These are phyloP conservation scores for Drosophila antonietae DNA, from an alignment of 2,888 invertebrate species.

Conservation along the genomic window DNA sequence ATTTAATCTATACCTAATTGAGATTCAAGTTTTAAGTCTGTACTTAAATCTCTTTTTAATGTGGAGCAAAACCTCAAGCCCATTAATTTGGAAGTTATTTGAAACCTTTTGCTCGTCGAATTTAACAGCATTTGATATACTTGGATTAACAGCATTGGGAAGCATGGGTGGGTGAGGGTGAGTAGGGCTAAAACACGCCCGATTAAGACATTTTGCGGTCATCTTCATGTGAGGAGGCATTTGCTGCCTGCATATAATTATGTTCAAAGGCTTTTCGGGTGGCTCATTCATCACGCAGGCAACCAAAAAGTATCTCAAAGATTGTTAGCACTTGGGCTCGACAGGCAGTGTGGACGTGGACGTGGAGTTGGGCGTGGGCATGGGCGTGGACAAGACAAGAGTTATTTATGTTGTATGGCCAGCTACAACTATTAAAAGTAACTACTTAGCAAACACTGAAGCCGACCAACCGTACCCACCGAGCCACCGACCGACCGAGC, in stretches of 20 bases:
- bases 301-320: conserved; percentile 72
- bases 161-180: neutral
- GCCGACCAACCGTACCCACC: conserved; percentile 7
- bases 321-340: conserved; percentile 70
- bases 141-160: conserved; percentile 17
- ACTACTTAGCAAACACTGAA: conserved; percentile 77
- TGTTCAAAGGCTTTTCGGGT: conserved; percentile 31
- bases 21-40: neutral
- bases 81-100: conserved; percentile 38
- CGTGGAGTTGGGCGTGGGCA: conserved; percentile 1
- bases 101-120: conserved; percentile 39
- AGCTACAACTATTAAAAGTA: conserved; percentile 77
- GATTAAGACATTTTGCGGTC: conserved; percentile 74
- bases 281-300: conserved; percentile 48
- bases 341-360: conserved; percentile 16
- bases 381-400: conserved; percentile 32
- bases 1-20: neutral
- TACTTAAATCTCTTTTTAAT: conserved; percentile 48
- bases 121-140: conserved; percentile 41
- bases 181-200: conserved; percentile 22
- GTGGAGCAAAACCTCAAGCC: conserved; percentile 36
- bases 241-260: conserved; percentile 71
- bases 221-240: conserved; percentile 46
- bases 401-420: conserved; percentile 72
- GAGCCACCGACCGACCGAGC: neutral